A percentile compares a stretch with the other conserved stretches of the same genome.
These are phyloP conservation scores for Rhingia campestris DNA, from an alignment of 2,888 invertebrate species.

Conservation along the genomic window DNA sequence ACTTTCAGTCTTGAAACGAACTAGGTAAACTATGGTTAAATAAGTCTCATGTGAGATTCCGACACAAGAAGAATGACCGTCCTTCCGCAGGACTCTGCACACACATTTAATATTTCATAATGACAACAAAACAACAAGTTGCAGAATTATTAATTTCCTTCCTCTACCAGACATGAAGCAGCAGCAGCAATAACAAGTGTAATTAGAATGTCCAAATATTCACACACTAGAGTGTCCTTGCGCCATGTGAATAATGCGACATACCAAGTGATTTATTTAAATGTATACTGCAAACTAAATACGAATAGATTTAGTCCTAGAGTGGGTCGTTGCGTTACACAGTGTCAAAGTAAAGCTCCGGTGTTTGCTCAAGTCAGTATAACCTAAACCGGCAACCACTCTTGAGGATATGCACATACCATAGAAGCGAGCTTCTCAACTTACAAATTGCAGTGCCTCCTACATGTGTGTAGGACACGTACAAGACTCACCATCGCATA, in stretches of 20 bases:
- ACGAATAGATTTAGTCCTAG: neutral
- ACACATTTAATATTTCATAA: conserved; percentile 49
- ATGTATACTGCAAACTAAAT: conserved; percentile 68
- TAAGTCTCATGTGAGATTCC: conserved; percentile 15
- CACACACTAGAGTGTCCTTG: conserved; percentile 60
- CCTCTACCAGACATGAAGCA: neutral
- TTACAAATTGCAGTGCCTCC: conserved; percentile 54
- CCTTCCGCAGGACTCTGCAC: conserved; percentile 12
- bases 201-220: conserved; percentile 75
- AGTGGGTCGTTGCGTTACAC: conserved; percentile 8
- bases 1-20: conserved; percentile 32
- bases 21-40: conserved; percentile 44
- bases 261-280: conserved; percentile 66
- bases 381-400: conserved; percentile 51
- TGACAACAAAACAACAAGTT: conserved; percentile 64
- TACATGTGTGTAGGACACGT: conserved; percentile 3
- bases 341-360: conserved; percentile 50
- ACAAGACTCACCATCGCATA: too few species aligned
- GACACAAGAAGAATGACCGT: conserved; percentile 15
- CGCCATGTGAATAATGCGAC: conserved; percentile 60
- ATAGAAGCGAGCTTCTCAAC: conserved; percentile 44
- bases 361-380: conserved; percentile 59
- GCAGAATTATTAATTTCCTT: conserved; percentile 55
- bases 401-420: conserved; percentile 62
- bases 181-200: conserved; percentile 54